These are phyloP conservation scores for Seira musarum DNA, from an alignment of 2,888 invertebrate species.

Conservation along the genomic window DNA sequence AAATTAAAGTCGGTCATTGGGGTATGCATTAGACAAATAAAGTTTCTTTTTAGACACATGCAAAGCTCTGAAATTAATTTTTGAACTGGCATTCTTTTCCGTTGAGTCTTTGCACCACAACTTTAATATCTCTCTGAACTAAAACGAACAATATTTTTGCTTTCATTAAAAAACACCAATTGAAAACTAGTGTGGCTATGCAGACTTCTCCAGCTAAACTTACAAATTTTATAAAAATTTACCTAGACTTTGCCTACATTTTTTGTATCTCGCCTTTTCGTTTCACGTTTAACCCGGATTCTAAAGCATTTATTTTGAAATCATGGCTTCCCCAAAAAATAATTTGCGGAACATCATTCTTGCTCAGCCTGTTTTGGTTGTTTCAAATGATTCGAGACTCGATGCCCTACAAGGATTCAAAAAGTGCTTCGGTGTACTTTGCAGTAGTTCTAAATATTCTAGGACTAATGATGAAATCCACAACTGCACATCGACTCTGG, in stretches of 20 bases:
- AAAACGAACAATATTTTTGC: too few species aligned
- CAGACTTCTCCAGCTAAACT: too few species aligned
- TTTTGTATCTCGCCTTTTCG: not conserved
- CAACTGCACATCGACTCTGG: not conserved
- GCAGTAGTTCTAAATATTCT: not conserved
- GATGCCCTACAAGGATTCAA: not conserved
- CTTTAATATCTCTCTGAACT: too few species aligned
- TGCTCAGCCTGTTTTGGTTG: not conserved
- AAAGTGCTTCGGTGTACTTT: not conserved
- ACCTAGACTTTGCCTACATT: constrained; percentile 1
- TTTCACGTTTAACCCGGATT: not conserved
- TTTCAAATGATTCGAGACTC: constrained; percentile 12
- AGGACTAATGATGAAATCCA: not conserved
- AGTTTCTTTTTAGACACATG: too few species aligned
- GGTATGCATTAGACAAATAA: too few species aligned
- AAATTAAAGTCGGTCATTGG: too few species aligned
- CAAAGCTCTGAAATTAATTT: too few species aligned
- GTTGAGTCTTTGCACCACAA: too few species aligned
- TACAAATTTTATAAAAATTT: constrained; percentile 7
- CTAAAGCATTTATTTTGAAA: not conserved
- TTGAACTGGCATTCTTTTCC: too few species aligned
- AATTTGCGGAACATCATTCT: not conserved
- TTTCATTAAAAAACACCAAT: too few species aligned
- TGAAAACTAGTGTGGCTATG: too few species aligned
- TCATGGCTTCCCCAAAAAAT: constrained; percentile 13